Conservation (phyloP, 2,113 vertebrate genomes). For the Excalfactoria chinensis region DNA sequence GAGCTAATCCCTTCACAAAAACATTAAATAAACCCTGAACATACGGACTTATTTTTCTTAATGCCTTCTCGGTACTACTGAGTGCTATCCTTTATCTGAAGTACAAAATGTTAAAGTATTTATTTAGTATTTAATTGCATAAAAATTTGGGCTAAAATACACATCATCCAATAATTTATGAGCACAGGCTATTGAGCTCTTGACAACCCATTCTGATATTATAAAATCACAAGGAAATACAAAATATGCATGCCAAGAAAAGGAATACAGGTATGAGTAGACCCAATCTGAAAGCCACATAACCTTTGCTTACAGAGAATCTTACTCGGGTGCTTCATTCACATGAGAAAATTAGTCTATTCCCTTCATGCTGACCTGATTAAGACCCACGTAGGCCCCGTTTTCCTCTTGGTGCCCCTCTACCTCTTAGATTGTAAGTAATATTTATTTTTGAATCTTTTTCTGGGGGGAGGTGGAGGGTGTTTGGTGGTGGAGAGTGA, state of each 20-base stretch:
- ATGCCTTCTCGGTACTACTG: background rate
- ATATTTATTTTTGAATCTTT: background rate
- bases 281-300: background rate
- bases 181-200: background rate
- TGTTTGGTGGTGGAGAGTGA: background rate
- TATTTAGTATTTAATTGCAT: background rate
- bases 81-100: background rate
- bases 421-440: background rate
- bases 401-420: background rate
- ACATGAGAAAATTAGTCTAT: background rate
- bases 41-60: background rate
- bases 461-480: background rate
- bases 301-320: background rate
- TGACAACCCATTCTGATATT: background rate
- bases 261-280: background rate
- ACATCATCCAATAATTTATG: background rate
- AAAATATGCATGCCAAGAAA: background rate
- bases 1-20: background rate
- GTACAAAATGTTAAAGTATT: background rate
- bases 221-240: background rate
- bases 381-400: rapidly evolving
- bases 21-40: background rate
- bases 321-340: background rate
- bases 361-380: background rate
- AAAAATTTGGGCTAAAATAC: background rate